Evolutionary conservation across 2,797 vertebrate genomes (phyloP), one percentile per base, ranked within the genome.

Genomic region (Botia almorhae): DNA sequence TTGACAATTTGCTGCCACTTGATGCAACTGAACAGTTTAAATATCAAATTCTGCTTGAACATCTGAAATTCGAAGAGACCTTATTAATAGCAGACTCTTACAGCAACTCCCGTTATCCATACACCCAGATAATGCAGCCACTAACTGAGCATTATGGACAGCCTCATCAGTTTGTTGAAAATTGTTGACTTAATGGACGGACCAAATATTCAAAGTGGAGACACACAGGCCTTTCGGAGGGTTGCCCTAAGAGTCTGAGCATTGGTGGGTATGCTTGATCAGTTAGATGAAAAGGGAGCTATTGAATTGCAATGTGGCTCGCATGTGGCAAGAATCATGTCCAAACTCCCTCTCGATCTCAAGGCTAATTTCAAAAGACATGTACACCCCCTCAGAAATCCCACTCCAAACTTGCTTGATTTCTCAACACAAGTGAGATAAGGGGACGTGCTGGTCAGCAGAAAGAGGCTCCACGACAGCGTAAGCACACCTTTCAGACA

Each of bases 1-100:
- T 69, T 7, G 43, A 69, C 1, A 69, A n/a, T 46, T 29, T 69
- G 0, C 21, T 69, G 21, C 21, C 67, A 26, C 21, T 4, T 0
- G 67, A 69, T 26, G 46, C 68, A 2, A 69, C 68, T 10, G 68
- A 69, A 4, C 43, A 39, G 19, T 68, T 68, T 23, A 69, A 69
- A 48, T 69, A 26, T 16, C 12, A 69, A 17, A 69, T 26, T 26
- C 43, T 50, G 12, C 2, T 50, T 0, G 19, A 69, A 13, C 43
- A 69, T 16, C 21, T 69, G 13, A 69, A 69, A 11, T 69, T 48
- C 0, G 21, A 48, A 39, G 65, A 69, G 13, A 39, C 43, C 8
- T 6, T 69, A 11, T 26, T 69, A 23, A 23, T 50, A 3, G 65
- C 13, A 3, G 43, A 69, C 5, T 69, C 43, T 6, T 69, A 50